phyloP scores from a whole-genome alignment of 2,888 invertebrate species.

The Eubasilissa splendida region DNA sequence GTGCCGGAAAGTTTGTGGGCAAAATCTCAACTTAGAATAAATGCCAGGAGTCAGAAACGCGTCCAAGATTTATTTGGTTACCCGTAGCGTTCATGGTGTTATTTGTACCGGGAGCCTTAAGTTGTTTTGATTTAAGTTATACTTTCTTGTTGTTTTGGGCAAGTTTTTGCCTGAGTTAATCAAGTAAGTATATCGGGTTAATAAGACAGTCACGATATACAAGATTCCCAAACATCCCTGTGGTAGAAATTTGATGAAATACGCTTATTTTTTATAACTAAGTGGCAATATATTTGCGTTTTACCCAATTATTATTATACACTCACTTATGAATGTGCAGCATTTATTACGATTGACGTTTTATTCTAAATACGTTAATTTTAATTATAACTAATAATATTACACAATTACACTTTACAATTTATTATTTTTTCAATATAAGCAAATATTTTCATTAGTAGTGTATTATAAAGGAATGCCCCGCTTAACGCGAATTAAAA shows the following conservation, averaged over 20 bases:
- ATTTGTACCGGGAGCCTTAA: constrained; percentile 2
- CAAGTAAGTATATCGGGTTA: too few species aligned
- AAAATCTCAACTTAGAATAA: constrained; percentile 40
- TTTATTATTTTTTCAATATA: not conserved
- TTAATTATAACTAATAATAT: not conserved
- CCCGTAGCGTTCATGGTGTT: not conserved
- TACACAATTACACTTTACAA: not conserved
- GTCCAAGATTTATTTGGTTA: constrained; percentile 38
- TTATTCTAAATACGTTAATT: not conserved
- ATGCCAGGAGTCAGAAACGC: constrained; percentile 42
- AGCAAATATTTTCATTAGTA: too few species aligned
- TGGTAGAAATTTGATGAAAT: not conserved
- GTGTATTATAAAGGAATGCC: too few species aligned
- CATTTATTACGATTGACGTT: not conserved
- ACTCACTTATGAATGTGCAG: too few species aligned
- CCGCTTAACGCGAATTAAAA: too few species aligned
- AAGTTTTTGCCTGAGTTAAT: too few species aligned
- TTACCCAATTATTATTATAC: too few species aligned
- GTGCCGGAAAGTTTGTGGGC: constrained; percentile 22
- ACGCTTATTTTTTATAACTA: not conserved
- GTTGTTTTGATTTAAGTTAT: constrained; percentile 22
- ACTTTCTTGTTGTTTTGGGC: not conserved
- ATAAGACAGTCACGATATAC: too few species aligned
- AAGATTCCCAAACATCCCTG: too few species aligned
- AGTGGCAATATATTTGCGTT: not conserved